Conservation (phyloP, 2,888 invertebrate genomes). For the Apotomis betuletana region DNA sequence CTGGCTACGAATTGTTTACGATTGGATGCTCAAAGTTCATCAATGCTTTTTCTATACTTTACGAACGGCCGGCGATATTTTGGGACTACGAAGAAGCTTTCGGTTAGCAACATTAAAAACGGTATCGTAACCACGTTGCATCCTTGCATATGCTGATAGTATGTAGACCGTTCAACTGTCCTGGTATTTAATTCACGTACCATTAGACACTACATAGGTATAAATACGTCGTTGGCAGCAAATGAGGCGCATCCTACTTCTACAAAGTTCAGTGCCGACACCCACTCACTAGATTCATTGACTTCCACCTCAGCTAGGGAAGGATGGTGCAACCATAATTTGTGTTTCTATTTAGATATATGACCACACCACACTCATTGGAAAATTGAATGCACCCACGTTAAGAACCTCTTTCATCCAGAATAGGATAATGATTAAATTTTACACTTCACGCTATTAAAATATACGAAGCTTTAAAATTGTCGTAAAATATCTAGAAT, state of each 20-base stretch:
- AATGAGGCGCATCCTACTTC: slow-evolving; percentile 76
- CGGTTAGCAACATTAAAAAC: neutral
- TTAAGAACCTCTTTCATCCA: slow-evolving; percentile 16
- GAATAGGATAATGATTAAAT: slow-evolving; percentile 24
- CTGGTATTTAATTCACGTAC: slow-evolving; percentile 21
- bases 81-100: slow-evolving; percentile 10
- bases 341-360: slow-evolving; percentile 65
- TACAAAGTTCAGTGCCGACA: slow-evolving; percentile 73
- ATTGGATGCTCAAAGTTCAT: slow-evolving; percentile 16
- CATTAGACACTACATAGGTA: slow-evolving; percentile 3
- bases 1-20: slow-evolving; percentile 37
- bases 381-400: slow-evolving; percentile 48
- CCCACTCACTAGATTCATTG: slow-evolving; percentile 67
- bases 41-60: slow-evolving; percentile 4
- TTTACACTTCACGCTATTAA: slow-evolving; percentile 2
- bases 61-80: neutral
- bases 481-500: slow-evolving; percentile 24
- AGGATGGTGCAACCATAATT: slow-evolving; percentile 63
- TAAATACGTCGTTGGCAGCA: slow-evolving; percentile 59
- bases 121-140: neutral
- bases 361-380: slow-evolving; percentile 59
- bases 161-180: neutral
- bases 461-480: slow-evolving; percentile 28
- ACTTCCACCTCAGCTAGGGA: slow-evolving; percentile 59
- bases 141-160: neutral